These are phyloP conservation scores for Trochalopteron elliotii DNA, from an alignment of 2,113 vertebrate genomes.

Conservation along the genomic window DNA sequence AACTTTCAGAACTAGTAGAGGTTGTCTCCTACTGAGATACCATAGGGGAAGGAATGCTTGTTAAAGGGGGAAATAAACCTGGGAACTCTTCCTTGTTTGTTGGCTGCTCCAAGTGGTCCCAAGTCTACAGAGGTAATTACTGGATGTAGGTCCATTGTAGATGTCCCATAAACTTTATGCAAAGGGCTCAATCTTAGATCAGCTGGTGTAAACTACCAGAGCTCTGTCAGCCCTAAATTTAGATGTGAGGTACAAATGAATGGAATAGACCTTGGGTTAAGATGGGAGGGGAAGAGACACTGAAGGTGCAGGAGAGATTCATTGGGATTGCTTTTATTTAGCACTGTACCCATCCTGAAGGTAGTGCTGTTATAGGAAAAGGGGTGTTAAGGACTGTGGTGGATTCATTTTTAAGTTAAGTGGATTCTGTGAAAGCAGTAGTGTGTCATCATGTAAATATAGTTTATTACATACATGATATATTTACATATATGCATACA, in stretches of 20 bases:
- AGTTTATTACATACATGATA: not conserved
- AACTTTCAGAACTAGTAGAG: not conserved
- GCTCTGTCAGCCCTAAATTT: not conserved
- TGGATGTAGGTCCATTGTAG: not conserved
- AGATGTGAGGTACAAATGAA: not conserved
- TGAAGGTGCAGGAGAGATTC: not conserved
- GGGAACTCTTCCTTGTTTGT: accelerated
- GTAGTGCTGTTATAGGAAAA: not conserved
- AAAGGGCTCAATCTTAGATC: not conserved
- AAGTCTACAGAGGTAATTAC: not conserved
- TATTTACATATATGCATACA: not conserved
- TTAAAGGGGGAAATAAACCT: not conserved
- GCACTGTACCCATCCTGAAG: not conserved
- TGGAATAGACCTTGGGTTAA: not conserved
- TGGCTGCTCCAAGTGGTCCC: not conserved
- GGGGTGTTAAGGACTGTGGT: not conserved
- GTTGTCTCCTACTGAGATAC: not conserved
- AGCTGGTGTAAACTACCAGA: not conserved
- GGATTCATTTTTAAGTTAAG: not conserved
- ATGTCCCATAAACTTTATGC: not conserved
- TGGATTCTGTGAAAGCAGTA: not conserved
- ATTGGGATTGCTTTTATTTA: not conserved
- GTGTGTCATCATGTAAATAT: not conserved
- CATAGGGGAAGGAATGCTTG: not conserved
- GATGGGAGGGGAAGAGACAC: not conserved